Evolutionary conservation across 2,797 vertebrate species (phyloP), one percentile per base, ranked within the genome.

Genomic region (Sebastes taczanowskii): DNA sequence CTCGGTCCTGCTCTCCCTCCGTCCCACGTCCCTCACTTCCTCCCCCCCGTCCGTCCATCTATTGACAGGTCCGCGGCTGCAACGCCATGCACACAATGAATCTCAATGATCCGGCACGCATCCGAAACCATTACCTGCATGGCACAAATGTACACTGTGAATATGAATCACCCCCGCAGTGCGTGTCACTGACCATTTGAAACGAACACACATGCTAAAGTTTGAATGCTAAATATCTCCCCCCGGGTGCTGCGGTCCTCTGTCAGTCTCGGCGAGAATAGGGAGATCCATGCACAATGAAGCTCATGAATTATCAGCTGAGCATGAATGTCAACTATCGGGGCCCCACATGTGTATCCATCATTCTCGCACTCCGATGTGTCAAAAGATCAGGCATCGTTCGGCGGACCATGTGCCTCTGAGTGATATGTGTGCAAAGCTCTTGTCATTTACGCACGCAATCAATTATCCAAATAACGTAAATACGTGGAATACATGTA

Each of bases 241-340:
- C 55, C 81, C 18, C 20, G 18, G 10, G 27, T 11, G 38, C 73
- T 71, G 52, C 62, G 5, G 62, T 80, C 30, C 71, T 74, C 83
- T 87, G 91, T 91, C 90, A 87, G 75, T 88, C 90, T 87, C 5
- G 0, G 59, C 34, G 34, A 83, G 82, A 81, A 78, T 14, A 56
- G 49, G 75, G 74, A 72, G 74, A 88, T 91, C 74, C 85, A 87
- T 89, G 86, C 89, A 91, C 84, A 91, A 87, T 86, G 86, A 86
- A 82, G 85, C 86, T 90, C 89, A 91, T 90, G 86, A 93, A 91
- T 94, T 92, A 92, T 91, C 86, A 89, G 86, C 87, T 80, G 75
- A 89, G 85, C 86, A 89, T 87, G 85, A 90, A 94, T 88, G 90
- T 92, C 90, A 93, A 88, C 80, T 68, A 84, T 52, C 55, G 22